These are phyloP conservation scores for Bergia puertoricense DNA, from an alignment of 92 coral and sea anemone species.

Conservation along the genomic window DNA sequence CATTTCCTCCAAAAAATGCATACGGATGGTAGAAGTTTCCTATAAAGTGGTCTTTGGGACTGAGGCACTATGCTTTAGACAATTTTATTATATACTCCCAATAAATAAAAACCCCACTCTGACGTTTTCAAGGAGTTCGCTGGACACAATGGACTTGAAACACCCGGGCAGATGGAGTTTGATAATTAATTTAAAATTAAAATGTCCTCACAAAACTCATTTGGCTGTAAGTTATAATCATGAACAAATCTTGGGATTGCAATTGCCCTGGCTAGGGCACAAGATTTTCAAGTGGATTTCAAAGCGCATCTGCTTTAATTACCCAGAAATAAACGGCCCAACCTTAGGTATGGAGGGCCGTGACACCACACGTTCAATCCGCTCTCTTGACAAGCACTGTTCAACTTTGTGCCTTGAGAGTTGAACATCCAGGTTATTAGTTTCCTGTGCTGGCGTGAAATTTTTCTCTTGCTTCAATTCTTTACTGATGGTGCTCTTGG, in stretches of 20 bases:
- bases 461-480: constrained; percentile 32
- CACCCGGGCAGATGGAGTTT: neutral
- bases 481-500: constrained; percentile 64
- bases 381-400: constrained; percentile 34
- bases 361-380: constrained; percentile 48
- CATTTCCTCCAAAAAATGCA: neutral
- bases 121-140: neutral
- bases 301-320: neutral
- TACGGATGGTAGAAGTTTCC: too few relatives aligned
- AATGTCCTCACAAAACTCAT: neutral
- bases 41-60: too few relatives aligned
- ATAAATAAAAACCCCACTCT: neutral
- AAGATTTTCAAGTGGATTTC: neutral
- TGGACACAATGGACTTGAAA: neutral
- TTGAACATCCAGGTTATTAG: constrained; percentile 17
- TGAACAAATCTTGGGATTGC: neutral
- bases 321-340: constrained; percentile 65
- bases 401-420: constrained; percentile 18
- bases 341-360: constrained; percentile 65
- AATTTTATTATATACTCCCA: too few relatives aligned
- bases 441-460: neutral
- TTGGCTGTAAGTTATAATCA: neutral
- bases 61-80: neutral
- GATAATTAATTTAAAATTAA: too few relatives aligned
- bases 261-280: neutral